Evolutionary conservation across 2,888 invertebrate species (phyloP), one percentile per base, ranked within the genome.

Genomic region (Eurytoma adleriae): DNA sequence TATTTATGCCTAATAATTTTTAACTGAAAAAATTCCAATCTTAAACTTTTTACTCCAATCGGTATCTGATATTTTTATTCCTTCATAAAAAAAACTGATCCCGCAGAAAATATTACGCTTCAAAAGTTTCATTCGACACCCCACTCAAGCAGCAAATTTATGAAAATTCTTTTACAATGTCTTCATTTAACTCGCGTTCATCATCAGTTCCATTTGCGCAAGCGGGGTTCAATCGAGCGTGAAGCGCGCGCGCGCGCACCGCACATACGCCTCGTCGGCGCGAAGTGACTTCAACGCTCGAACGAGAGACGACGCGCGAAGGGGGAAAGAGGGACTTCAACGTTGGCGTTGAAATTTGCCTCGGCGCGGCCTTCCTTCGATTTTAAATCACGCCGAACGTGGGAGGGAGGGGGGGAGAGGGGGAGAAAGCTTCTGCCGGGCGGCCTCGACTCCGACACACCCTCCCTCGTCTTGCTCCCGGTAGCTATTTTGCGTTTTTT

Each of bases 401-500:
- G 64, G 30, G 64, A 30, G 64, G 40, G 30, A 5, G 16, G 12
- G 5, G 7, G 40, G 40, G 40, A 40, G 40, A 40, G 40, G 10
- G 10, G 40, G 10, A 10, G 40, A 7, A 7, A 10, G 10, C 30
- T 30, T 3, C 30, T 3, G 30, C 30, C 40, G 40, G 40, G 5
- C 40, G 40, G 40, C 40, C 40, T 40, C 40, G 40, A 10, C 27
- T 48, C 24, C 20, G 77, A 56, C 77, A 56, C 77, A 64, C 77
- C 62, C 77, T 27, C 77, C 62, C 77, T 27, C 64, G 64, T 24
- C 13, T 1, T 56, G 12, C 27, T 30, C n/a, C 7, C 78, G 57
- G 78, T 78, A 68, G 72, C 78, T 61, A 78, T 78, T 72, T 78
- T 54, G 56, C 40, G 40, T 40, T 66, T 56, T 73, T 73, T 74